Evolutionary conservation across 2,797 vertebrate genomes (phyloP).

Genomic region (Rhinatrema bivittatum): DNA sequence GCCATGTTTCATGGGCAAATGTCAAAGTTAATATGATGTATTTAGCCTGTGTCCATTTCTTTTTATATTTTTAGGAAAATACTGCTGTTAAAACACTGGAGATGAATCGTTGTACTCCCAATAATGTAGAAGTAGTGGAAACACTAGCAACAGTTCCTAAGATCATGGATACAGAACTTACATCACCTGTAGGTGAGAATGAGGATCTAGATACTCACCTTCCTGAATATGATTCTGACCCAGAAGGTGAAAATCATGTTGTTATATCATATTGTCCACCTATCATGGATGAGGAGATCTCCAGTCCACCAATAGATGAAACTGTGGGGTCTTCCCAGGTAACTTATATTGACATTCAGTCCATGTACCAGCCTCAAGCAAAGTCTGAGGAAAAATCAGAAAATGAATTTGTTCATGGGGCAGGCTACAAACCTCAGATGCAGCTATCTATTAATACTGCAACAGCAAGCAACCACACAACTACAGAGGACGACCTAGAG

Average conservation of each 20-base stretch:
- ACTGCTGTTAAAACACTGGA: slow-evolving; percentile 68
- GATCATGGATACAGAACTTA: slow-evolving; percentile 60
- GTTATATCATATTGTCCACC: slow-evolving; percentile 62
- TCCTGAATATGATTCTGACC: slow-evolving; percentile 61
- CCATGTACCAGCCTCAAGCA: slow-evolving; percentile 65
- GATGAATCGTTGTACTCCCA: slow-evolving; percentile 81
- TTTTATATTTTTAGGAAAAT: slow-evolving; percentile 45
- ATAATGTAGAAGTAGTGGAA: slow-evolving; percentile 82
- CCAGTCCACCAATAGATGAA: slow-evolving; percentile 51
- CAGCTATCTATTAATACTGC: slow-evolving; percentile 45
- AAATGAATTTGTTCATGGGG: slow-evolving; percentile 17
- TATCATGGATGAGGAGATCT: slow-evolving; percentile 53
- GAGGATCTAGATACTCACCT: slow-evolving; percentile 33
- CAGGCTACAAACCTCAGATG: slow-evolving; percentile 57
- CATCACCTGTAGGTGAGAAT: slow-evolving; percentile 35
- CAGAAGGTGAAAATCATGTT: slow-evolving; percentile 46
- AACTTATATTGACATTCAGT: slow-evolving; percentile 88
- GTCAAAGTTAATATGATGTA: not conserved
- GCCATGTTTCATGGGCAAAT: too few relatives aligned
- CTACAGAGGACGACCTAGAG: slow-evolving; percentile 32
- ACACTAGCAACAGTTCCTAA: slow-evolving; percentile 48
- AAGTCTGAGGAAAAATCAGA: slow-evolving; percentile 48
- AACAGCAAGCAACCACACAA: slow-evolving; percentile 14
- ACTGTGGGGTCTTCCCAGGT: slow-evolving; percentile 74
- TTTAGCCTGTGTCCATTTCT: too few relatives aligned